Conservation (phyloP, 2,888 invertebrate genomes). For the Sipha maydis region DNA sequence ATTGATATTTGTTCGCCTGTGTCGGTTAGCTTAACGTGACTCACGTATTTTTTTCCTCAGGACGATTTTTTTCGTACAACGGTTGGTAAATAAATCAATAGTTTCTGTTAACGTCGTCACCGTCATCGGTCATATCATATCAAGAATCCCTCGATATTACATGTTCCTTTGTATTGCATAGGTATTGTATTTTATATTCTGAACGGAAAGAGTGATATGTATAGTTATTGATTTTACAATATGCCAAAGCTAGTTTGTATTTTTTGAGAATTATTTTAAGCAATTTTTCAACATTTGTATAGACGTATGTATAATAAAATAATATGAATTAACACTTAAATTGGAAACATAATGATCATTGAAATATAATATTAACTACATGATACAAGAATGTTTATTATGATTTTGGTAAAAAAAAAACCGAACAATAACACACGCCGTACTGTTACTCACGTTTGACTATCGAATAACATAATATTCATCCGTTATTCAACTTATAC, state of each 20-base stretch:
- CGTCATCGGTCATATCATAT: neutral
- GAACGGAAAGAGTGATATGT: neutral
- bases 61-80: neutral
- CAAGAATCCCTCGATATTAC: neutral
- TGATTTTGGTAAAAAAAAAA: neutral
- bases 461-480: neutral
- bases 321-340: too few species aligned
- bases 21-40: neutral
- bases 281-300: neutral
- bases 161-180: neutral
- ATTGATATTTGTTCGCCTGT: constrained; percentile 17
- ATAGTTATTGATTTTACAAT: neutral
- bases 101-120: neutral
- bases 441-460: too few species aligned
- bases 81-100: constrained; percentile 10
- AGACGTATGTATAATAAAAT: too few species aligned
- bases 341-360: too few species aligned
- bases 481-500: neutral
- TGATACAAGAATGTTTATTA: neutral
- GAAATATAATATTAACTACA: too few species aligned
- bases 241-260: neutral
- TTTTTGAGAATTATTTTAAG: neutral
- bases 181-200: constrained; percentile 1
- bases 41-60: neutral
- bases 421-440: neutral